Conservation (phyloP, 2,113 vertebrate species). For the Bos javanicus region DNA sequence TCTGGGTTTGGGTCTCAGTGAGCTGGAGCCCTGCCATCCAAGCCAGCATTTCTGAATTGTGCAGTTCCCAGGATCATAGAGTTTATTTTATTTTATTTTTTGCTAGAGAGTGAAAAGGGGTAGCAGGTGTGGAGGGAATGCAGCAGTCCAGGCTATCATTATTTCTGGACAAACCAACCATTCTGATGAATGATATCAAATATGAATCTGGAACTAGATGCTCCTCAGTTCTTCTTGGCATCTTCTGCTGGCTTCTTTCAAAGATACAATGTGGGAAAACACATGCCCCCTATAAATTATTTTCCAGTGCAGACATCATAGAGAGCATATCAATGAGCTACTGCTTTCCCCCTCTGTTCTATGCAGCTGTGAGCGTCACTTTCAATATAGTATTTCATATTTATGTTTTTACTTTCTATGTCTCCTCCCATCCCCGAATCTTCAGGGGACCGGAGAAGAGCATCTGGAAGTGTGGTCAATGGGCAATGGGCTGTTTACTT, state of each 20-base stretch:
- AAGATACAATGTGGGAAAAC: slow-evolving; percentile 44
- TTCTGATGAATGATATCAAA: slow-evolving; percentile 64
- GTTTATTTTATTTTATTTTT: neutral
- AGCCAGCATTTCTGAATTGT: neutral
- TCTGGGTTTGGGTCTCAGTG: neutral
- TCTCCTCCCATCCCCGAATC: neutral
- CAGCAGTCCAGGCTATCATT: slow-evolving; percentile 25
- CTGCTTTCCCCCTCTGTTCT: slow-evolving; percentile 61
- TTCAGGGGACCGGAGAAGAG: slow-evolving; percentile 7
- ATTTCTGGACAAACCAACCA: slow-evolving; percentile 65
- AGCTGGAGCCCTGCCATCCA: neutral
- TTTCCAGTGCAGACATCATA: slow-evolving; percentile 43
- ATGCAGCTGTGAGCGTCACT: slow-evolving; percentile 50
- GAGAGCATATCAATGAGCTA: neutral
- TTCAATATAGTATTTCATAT: slow-evolving; percentile 65
- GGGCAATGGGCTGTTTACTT: neutral
- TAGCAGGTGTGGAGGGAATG: slow-evolving; percentile 46
- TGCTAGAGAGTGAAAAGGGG: neutral
- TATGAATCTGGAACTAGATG: slow-evolving; percentile 29
- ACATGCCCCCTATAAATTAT: slow-evolving; percentile 64
- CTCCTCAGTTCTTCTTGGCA: neutral
- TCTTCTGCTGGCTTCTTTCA: slow-evolving; percentile 59
- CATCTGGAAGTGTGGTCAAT: neutral
- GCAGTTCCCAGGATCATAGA: neutral
- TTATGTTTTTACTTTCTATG: slow-evolving; percentile 27